Conservation (phyloP, 2,888 invertebrate genomes). For the Acheta domesticus region DNA sequence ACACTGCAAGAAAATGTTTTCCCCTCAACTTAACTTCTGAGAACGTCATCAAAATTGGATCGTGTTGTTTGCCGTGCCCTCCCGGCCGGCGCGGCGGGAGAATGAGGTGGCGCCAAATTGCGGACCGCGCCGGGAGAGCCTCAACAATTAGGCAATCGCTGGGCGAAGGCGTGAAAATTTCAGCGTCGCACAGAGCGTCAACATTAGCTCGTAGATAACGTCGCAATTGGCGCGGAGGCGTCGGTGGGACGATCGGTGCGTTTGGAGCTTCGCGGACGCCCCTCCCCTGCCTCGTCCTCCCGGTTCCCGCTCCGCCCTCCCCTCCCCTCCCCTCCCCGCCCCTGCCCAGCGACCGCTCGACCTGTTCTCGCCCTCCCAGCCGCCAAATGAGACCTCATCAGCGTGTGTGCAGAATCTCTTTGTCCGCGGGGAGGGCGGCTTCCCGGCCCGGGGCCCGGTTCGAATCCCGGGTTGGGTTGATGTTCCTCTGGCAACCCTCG, state of each 20-base stretch:
- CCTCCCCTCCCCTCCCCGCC: neutral
- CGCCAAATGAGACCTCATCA: conserved; percentile 3
- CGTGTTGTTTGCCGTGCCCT: too few relatives aligned
- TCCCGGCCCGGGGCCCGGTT: neutral
- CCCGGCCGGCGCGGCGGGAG: too few relatives aligned
- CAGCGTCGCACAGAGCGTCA: conserved; percentile 8
- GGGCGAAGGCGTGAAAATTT: neutral
- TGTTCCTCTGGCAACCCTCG: neutral
- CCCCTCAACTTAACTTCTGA: too few relatives aligned
- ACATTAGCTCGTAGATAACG: conserved; percentile 18
- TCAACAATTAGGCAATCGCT: neutral
- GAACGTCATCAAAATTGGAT: too few relatives aligned
- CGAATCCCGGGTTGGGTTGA: neutral
- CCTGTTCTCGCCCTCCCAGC: neutral
- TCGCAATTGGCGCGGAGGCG: neutral
- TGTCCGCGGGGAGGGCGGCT: neutral
- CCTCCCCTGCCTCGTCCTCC: neutral
- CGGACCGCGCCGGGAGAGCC: neutral
- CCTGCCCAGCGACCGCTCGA: neutral
- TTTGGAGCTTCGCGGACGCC: neutral
- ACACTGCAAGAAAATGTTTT: too few relatives aligned
- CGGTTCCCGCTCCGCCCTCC: neutral
- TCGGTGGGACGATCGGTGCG: neutral
- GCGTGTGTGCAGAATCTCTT: conserved; percentile 2
- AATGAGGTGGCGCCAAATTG: too few relatives aligned